Percentiles rank a stretch among this genome's conserved stretches.
These are phyloP conservation scores for Heliconius hewitsoni DNA, from an alignment of 1,140 invertebrate species.

Conservation along the genomic window DNA sequence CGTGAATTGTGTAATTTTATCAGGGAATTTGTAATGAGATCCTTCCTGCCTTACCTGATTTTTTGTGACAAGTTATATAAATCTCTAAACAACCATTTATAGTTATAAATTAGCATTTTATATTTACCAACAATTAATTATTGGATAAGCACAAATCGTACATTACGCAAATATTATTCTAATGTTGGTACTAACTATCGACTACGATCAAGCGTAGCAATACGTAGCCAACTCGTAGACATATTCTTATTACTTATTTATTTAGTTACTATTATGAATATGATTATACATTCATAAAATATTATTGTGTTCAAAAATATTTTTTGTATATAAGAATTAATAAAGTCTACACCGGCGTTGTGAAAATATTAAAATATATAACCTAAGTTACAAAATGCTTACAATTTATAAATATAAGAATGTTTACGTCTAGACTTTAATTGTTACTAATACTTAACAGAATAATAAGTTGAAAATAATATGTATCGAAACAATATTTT, in stretches of 20 bases:
- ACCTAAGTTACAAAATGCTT: too few relatives aligned
- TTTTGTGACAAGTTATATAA: not conserved
- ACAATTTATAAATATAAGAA: too few relatives aligned
- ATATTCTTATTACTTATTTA: not conserved
- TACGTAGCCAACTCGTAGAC: slow-evolving; percentile 24
- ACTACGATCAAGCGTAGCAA: slow-evolving; percentile 31
- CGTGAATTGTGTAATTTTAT: not conserved
- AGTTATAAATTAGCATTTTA: not conserved
- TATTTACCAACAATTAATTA: not conserved
- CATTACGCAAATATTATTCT: not conserved
- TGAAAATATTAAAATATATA: too few relatives aligned
- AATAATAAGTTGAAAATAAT: too few relatives aligned
- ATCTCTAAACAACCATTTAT: not conserved
- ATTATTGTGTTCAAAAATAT: not conserved
- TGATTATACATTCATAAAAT: not conserved
- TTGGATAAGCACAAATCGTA: not conserved
- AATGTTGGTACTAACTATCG: not conserved
- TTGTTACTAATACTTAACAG: too few relatives aligned
- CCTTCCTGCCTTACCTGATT: not conserved
- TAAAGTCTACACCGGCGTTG: too few relatives aligned
- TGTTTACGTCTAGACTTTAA: too few relatives aligned
- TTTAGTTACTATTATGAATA: not conserved
- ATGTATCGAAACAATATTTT: too few relatives aligned
- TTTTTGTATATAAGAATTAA: not conserved
- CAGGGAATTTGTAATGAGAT: not conserved